These are phyloP conservation scores for Phoxinus dragarum DNA, from an alignment of 2,797 vertebrate species.

Conservation along the genomic window DNA sequence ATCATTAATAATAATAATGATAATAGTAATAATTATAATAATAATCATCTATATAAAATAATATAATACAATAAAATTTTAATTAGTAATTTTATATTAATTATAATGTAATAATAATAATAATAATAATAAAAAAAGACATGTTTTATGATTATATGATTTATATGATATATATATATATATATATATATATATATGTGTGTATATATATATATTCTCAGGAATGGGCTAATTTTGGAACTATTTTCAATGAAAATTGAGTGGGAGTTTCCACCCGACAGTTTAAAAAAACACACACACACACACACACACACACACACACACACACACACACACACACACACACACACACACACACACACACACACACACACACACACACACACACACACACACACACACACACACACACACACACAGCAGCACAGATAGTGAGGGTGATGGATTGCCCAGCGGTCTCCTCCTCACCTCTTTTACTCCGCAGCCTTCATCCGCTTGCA, in stretches of 20 bases:
- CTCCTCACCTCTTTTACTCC: slow-evolving; percentile 8
- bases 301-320: background rate
- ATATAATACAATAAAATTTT: background rate
- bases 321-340: background rate
- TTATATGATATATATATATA: too few relatives aligned
- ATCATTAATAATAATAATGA: background rate
- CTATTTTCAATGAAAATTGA: background rate
- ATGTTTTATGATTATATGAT: too few relatives aligned
- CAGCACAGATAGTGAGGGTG: background rate
- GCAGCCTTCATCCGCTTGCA: background rate
- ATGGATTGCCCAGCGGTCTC: slow-evolving; percentile 5
- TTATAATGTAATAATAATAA: too few relatives aligned
- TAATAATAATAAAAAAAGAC: too few relatives aligned
- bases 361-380: background rate
- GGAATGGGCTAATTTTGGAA: background rate
- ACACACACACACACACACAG: background rate
- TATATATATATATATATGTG: too few relatives aligned
- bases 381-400: background rate
- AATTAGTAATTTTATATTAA: background rate
- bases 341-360: background rate
- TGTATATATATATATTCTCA: background rate
- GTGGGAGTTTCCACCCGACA: background rate
- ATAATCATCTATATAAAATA: background rate
- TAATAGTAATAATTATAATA: background rate
- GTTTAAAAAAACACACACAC: background rate